Evolutionary conservation across 2,888 invertebrate genomes (phyloP).

Genomic region (Leistus spinibarbis): DNA sequence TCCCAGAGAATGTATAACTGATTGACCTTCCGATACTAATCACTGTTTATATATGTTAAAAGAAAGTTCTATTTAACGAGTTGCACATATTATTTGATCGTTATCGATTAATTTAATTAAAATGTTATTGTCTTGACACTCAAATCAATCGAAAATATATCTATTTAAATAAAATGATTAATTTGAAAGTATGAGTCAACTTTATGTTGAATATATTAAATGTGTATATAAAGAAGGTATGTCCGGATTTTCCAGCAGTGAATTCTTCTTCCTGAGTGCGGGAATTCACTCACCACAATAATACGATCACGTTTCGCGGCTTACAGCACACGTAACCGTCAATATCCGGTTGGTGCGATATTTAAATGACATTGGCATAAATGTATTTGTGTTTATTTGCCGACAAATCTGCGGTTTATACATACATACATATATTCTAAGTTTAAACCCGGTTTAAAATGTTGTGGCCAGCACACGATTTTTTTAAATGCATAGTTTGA

Average conservation of each 20-base stretch:
- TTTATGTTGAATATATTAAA: neutral
- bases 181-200: neutral
- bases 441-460: no score
- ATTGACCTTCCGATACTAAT: conserved; percentile 4
- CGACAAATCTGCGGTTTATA: no score
- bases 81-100: neutral
- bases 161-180: neutral
- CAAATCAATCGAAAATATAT: neutral
- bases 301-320: conserved; percentile 27
- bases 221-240: neutral
- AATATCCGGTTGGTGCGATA: conserved; percentile 21
- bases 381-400: neutral
- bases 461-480: no score
- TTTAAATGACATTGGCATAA: conserved; percentile 16
- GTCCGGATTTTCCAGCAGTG: neutral
- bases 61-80: neutral
- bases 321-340: conserved; percentile 10
- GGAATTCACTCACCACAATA: neutral
- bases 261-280: neutral
- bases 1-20: neutral
- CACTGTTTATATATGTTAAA: neutral
- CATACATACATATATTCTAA: no score
- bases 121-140: neutral
- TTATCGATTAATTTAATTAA: neutral
- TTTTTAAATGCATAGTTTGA: no score